These are phyloP conservation scores for Drosophila melanica DNA, from an alignment of 1,140 invertebrate species.

Conservation along the genomic window DNA sequence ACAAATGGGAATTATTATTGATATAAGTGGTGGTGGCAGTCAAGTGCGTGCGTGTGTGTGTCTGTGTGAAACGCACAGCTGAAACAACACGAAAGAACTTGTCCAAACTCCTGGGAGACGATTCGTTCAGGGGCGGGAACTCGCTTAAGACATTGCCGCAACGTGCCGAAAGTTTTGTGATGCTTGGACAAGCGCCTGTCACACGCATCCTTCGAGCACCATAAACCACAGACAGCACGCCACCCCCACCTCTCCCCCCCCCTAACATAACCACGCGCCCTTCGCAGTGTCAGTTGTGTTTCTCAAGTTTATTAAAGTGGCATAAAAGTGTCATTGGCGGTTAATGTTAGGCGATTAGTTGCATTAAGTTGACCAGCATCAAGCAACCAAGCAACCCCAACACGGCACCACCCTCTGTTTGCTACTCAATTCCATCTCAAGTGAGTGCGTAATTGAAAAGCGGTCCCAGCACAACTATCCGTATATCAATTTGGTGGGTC, in stretches of 20 bases:
- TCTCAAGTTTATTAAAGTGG: slow-evolving; percentile 81
- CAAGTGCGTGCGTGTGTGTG: neutral
- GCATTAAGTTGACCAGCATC: slow-evolving; percentile 49
- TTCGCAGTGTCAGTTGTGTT: slow-evolving; percentile 39
- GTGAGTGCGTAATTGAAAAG: slow-evolving; percentile 43
- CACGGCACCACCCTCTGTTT: neutral
- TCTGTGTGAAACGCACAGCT: slow-evolving; percentile 28
- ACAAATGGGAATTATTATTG: slow-evolving; percentile 60
- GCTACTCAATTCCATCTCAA: neutral
- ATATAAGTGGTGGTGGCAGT: slow-evolving; percentile 40
- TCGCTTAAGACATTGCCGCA: slow-evolving; percentile 67
- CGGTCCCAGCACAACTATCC: slow-evolving; percentile 3
- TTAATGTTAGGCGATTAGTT: slow-evolving; percentile 78
- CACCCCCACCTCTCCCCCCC: neutral
- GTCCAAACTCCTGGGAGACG: slow-evolving; percentile 31
- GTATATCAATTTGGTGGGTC: slow-evolving; percentile 8
- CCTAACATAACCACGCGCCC: too few species aligned
- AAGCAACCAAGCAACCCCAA: neutral
- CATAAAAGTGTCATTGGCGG: slow-evolving; percentile 81
- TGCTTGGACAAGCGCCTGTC: slow-evolving; percentile 48
- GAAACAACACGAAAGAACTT: slow-evolving; percentile 47
- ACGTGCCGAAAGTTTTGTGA: slow-evolving; percentile 69
- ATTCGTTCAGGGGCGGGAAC: slow-evolving; percentile 7
- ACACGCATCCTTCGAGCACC: slow-evolving; percentile 21
- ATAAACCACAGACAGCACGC: slow-evolving; percentile 15